Evolutionary conservation across 1,140 invertebrate genomes (phyloP).

Genomic region (Schmidtea mediterranea): DNA sequence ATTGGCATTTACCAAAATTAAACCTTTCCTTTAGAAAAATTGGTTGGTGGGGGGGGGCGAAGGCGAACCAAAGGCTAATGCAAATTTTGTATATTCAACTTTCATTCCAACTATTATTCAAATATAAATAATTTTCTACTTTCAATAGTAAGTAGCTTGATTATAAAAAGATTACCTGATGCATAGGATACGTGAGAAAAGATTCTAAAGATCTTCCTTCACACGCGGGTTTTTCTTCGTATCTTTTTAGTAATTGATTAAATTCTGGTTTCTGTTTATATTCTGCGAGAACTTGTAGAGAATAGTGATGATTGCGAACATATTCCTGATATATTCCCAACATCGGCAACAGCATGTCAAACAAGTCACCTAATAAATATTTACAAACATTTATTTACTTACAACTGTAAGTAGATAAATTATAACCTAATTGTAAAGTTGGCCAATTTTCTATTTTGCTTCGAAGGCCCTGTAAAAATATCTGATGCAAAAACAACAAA

Average conservation of each 20-base stretch:
- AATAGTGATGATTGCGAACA: conserved; percentile 70
- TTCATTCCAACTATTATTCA: too few relatives aligned
- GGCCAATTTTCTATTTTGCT: conserved; percentile 74
- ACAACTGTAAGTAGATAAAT: too few relatives aligned
- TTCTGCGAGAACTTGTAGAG: conserved; percentile 63
- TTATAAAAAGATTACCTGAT: too few relatives aligned
- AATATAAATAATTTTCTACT: too few relatives aligned
- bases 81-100: too few relatives aligned
- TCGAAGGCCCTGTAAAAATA: conserved; percentile 69
- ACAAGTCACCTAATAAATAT: conserved; percentile 46
- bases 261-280: conserved; percentile 61
- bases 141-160: too few relatives aligned
- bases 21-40: too few relatives aligned
- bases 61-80: too few relatives aligned
- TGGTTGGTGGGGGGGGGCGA: too few relatives aligned
- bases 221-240: conserved; percentile 58
- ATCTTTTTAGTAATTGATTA: conserved; percentile 43
- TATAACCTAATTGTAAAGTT: conserved; percentile 47
- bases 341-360: conserved; percentile 75
- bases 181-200: conserved; percentile 75
- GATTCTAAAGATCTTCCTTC: conserved; percentile 57
- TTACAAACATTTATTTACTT: background rate
- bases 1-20: too few relatives aligned
- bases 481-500: conserved; percentile 69
- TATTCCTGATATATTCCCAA: conserved; percentile 77